phyloP scores from a whole-genome alignment of 2,113 vertebrate genomes.

The Sceloporus tristichus region DNA sequence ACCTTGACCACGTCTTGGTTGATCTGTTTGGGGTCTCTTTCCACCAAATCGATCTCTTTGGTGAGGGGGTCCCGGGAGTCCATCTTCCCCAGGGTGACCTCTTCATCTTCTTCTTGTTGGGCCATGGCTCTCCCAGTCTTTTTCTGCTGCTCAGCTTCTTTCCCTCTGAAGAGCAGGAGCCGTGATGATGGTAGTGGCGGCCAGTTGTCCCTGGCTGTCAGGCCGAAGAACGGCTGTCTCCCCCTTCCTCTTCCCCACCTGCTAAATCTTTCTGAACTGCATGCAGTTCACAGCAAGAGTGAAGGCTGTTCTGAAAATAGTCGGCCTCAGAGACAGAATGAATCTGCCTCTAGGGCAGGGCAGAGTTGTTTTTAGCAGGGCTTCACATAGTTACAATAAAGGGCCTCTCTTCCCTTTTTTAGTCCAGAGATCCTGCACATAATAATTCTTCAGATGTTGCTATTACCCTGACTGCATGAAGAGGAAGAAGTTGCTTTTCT shows the following conservation, averaged over 20 bases:
- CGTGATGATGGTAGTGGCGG: too few species aligned
- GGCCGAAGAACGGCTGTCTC: not conserved
- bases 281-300: not conserved
- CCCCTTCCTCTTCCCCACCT: not conserved
- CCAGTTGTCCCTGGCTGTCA: slow-evolving; percentile 42
- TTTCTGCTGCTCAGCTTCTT: slow-evolving; percentile 1
- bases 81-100: slow-evolving; percentile 29
- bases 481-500: too few species aligned
- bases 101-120: slow-evolving; percentile 45
- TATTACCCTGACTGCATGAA: too few species aligned
- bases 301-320: slow-evolving; percentile 25
- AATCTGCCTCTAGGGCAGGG: not conserved
- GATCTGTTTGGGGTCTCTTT: slow-evolving; percentile 58
- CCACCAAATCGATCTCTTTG: slow-evolving; percentile 57
- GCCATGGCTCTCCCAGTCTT: slow-evolving; percentile 34
- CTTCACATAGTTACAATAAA: not conserved
- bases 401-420: not conserved
- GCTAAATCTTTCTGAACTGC: slow-evolving; percentile 18
- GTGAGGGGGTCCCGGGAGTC: slow-evolving; percentile 38
- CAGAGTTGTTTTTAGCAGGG: slow-evolving; percentile 22
- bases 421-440: not conserved
- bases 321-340: not conserved
- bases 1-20: slow-evolving; percentile 60
- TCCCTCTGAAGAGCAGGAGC: not conserved
- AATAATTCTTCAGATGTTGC: too few species aligned